Conservation (phyloP, 2,113 vertebrate genomes). For the Callithrix jacchus region DNA sequence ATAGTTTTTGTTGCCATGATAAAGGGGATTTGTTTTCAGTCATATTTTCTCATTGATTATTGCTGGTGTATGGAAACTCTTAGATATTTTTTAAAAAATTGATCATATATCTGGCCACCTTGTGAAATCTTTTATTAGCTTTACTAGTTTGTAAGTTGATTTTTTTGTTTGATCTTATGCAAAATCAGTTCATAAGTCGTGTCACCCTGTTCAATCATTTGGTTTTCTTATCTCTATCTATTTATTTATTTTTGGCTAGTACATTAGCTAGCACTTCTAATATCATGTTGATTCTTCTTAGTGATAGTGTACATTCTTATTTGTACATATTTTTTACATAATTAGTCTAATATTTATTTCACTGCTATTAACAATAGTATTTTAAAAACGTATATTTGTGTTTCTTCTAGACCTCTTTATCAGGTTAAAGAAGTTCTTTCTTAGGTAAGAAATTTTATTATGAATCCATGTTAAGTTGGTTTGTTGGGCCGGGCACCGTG, state of each 20-base stretch:
- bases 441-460: constrained; percentile 1
- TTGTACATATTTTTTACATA: background rate
- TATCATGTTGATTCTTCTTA: background rate
- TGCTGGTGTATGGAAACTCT: background rate
- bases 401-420: background rate
- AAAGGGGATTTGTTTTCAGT: background rate
- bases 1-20: background rate
- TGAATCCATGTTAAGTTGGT: background rate
- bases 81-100: background rate
- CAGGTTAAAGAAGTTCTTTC: background rate
- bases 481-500: no score
- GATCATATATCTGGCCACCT: background rate
- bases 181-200: background rate
- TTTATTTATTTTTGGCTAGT: background rate
- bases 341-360: constrained; percentile 8
- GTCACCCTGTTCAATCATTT: background rate
- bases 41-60: background rate
- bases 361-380: background rate
- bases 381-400: background rate
- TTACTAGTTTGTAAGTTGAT: background rate
- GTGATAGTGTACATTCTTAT: background rate
- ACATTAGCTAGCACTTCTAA: background rate
- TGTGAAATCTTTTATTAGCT: background rate
- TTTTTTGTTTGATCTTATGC: background rate
- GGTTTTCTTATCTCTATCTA: background rate